phyloP scores from a whole-genome alignment of 2,797 vertebrate genomes.

The Dryobates pubescens region DNA sequence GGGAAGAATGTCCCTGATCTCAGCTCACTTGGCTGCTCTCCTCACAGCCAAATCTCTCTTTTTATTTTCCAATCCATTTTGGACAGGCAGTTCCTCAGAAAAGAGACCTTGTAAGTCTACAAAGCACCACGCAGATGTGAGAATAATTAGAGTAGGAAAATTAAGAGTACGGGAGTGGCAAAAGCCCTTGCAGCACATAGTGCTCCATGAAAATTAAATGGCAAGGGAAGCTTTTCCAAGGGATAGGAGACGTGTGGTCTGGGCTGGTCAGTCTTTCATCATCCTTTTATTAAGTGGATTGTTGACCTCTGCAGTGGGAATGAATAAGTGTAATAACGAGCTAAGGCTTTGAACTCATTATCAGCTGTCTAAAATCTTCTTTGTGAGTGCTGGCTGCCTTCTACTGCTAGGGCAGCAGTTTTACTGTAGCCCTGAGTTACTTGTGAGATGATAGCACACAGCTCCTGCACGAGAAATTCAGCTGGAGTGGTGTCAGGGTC shows the following conservation, averaged over 20 bases:
- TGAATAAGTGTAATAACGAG: constrained; percentile 41
- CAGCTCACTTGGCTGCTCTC: neutral
- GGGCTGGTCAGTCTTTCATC: constrained; percentile 59
- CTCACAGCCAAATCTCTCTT: neutral
- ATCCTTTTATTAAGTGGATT: constrained; percentile 49
- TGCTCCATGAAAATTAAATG: constrained; percentile 5
- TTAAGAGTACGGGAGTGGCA: constrained; percentile 47
- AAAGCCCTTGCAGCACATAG: constrained; percentile 12
- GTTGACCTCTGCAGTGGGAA: constrained; percentile 36
- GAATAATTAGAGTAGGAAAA: constrained; percentile 55
- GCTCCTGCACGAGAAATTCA: neutral
- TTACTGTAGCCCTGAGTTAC: constrained; percentile 9
- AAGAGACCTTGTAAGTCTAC: neutral
- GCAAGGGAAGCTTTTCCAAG: constrained; percentile 23
- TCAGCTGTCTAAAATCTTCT: constrained; percentile 59
- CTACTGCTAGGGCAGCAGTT: neutral
- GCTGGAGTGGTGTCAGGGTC: neutral
- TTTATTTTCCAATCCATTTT: constrained; percentile 16
- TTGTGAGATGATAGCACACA: neutral
- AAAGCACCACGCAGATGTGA: neutral
- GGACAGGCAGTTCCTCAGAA: neutral
- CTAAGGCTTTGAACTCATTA: constrained; percentile 55
- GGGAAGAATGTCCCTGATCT: neutral
- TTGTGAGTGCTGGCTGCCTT: constrained; percentile 24
- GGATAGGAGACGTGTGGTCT: constrained; percentile 54